Conservation (phyloP, 2,797 vertebrate genomes). For the Characodon lateralis region DNA sequence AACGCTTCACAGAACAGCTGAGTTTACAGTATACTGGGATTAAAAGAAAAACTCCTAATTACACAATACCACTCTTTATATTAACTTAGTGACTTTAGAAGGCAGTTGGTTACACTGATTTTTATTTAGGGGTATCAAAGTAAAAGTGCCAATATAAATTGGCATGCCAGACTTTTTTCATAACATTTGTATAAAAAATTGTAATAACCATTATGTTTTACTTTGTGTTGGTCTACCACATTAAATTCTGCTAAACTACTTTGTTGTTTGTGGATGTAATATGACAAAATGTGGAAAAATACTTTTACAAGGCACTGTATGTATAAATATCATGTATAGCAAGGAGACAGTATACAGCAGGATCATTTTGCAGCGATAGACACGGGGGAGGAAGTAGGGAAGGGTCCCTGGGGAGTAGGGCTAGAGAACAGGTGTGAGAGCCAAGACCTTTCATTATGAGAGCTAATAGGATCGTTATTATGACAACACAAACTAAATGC, state of each 20-base stretch:
- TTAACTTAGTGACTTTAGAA: not conserved
- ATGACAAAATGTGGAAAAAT: not conserved
- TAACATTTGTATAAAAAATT: not conserved
- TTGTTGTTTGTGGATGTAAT: not conserved
- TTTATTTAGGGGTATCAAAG: not conserved
- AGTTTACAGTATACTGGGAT: not conserved
- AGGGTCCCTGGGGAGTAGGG: slow-evolving; percentile 16
- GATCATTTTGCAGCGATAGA: slow-evolving; percentile 3
- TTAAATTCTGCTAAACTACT: too few relatives aligned
- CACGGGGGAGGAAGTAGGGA: slow-evolving; percentile 19
- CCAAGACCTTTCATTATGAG: slow-evolving; percentile 49
- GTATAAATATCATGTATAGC: not conserved
- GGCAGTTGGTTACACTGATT: not conserved
- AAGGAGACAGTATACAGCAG: not conserved
- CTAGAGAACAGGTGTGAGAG: slow-evolving; percentile 38
- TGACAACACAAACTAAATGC: slow-evolving; percentile 49
- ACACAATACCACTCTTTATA: not conserved
- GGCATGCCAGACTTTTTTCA: not conserved
- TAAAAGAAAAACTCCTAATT: too few relatives aligned
- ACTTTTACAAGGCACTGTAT: not conserved
- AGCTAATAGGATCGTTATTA: slow-evolving; percentile 44
- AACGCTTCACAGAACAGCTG: not conserved
- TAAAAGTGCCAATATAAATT: not conserved
- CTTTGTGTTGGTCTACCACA: not conserved
- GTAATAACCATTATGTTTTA: not conserved